These are phyloP conservation scores for Bubo bubo DNA, from an alignment of 2,113 vertebrate genomes.

Conservation along the genomic window DNA sequence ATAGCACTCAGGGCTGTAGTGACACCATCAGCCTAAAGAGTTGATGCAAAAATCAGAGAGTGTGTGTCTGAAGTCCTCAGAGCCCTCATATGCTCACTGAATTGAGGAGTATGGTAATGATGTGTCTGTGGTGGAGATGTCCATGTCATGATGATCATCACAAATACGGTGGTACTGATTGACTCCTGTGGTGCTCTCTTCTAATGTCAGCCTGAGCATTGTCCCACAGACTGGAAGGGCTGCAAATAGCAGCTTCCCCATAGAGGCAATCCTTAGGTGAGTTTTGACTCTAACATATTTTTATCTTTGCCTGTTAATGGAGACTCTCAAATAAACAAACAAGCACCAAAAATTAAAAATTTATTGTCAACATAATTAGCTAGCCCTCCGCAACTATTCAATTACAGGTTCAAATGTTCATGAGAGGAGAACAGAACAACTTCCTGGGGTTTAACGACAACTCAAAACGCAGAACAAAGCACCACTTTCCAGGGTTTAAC, in stretches of 20 bases:
- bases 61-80: rapidly evolving
- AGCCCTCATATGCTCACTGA: neutral
- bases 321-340: no score
- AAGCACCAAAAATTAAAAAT: no score
- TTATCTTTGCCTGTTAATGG: neutral
- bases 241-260: neutral
- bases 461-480: no score
- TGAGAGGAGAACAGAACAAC: no score
- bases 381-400: no score
- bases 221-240: neutral
- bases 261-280: neutral
- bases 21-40: neutral
- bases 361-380: no score
- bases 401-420: no score
- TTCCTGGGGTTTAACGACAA: no score
- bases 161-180: neutral
- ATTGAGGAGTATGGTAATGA: neutral
- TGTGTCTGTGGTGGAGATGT: neutral
- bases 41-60: neutral
- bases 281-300: neutral
- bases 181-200: neutral
- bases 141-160: neutral
- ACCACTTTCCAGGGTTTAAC: no score
- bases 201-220: neutral
- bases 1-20: neutral